Conservation (phyloP, 2,888 invertebrate species). For the Liodrosophila aerea region DNA sequence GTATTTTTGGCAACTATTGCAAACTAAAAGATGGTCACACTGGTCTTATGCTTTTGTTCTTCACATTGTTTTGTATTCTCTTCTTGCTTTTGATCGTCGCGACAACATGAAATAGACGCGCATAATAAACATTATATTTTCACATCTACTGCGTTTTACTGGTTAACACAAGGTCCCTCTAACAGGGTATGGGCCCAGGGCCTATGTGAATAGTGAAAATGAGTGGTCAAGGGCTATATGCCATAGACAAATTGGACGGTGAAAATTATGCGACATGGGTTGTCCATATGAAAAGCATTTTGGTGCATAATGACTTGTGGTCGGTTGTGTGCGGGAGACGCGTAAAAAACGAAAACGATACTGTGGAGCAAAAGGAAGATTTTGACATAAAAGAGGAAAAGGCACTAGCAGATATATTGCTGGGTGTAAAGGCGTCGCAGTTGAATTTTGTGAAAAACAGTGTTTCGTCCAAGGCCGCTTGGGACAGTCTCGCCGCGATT, state of each 20-base stretch:
- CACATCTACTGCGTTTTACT: too few species aligned
- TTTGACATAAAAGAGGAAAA: constrained; percentile 8
- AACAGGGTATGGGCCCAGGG: constrained; percentile 2
- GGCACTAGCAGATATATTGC: constrained; percentile 1
- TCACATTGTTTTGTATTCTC: too few species aligned
- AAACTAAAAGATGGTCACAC: too few species aligned
- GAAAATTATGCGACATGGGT: constrained; percentile 14
- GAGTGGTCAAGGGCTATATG: constrained; percentile 3
- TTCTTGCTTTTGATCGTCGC: too few species aligned
- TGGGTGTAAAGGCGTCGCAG: constrained; percentile 1
- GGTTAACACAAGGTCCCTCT: too few species aligned
- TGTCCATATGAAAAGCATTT: constrained; percentile 10
- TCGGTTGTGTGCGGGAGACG: constrained; percentile 11
- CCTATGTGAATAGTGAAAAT: not conserved
- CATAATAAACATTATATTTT: too few species aligned
- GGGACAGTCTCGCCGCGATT: constrained; percentile 1
- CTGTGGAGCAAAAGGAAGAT: not conserved
- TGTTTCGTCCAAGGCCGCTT: not conserved
- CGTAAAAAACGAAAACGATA: constrained; percentile 3
- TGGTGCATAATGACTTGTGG: constrained; percentile 6
- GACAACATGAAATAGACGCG: too few species aligned
- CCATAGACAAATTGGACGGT: constrained; percentile 11
- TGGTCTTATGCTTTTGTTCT: too few species aligned
- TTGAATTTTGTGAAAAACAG: not conserved
- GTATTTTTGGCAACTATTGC: too few species aligned